phyloP scores from a whole-genome alignment of 2,888 invertebrate species.

The Phengaris arion region DNA sequence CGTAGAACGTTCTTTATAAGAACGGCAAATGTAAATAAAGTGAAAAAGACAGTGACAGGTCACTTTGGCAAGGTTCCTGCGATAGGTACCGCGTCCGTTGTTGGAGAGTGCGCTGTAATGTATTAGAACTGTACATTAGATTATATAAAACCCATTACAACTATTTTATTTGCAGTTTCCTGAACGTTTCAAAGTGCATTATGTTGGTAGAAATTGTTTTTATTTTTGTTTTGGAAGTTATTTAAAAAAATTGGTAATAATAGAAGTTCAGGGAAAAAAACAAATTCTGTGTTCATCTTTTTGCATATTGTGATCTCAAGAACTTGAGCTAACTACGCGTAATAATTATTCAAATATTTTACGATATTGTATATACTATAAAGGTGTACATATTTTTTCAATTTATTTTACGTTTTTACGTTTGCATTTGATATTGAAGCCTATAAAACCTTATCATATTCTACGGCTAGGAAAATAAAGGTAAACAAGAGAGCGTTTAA shows the following conservation, averaged over 20 bases:
- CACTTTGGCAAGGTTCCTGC: conserved; percentile 60
- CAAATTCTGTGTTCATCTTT: background rate
- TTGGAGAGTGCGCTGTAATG: conserved; percentile 21
- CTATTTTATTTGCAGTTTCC: background rate
- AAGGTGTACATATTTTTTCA: no score
- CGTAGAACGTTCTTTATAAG: background rate
- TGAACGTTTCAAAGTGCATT: background rate
- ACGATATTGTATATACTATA: no score
- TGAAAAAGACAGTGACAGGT: conserved; percentile 49
- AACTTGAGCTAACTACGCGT: no score
- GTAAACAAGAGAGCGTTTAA: conserved; percentile 71
- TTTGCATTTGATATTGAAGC: no score
- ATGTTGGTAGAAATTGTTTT: background rate
- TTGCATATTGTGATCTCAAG: no score
- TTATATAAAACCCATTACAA: background rate
- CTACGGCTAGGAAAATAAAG: conserved; percentile 56
- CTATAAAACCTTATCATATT: conserved; percentile 33
- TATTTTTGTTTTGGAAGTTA: background rate
- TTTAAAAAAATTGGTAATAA: background rate
- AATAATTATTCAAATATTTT: no score
- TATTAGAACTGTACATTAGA: conserved; percentile 22
- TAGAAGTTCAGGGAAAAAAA: background rate
- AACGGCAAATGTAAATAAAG: conserved; percentile 41
- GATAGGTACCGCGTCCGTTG: conserved; percentile 41
- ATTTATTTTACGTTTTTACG: no score